Percentiles rank a stretch among this genome's conserved stretches.
phyloP scores from a whole-genome alignment of 2,113 vertebrate genomes.

The Probosciger aterrimus region DNA sequence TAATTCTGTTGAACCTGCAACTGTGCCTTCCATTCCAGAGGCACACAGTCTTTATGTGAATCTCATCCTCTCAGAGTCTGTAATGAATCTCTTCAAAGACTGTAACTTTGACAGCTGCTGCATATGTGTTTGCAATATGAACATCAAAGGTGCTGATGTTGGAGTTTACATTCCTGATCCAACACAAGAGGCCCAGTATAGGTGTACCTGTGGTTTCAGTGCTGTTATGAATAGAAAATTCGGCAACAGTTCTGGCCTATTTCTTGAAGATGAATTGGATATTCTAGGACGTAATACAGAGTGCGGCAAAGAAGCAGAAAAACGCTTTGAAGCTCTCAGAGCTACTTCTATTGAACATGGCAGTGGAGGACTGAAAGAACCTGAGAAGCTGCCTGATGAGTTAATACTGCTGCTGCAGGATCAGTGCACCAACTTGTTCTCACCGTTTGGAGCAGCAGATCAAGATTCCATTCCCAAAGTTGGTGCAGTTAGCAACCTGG shows the following conservation, averaged over 20 bases:
- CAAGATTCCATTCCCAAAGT: constrained; percentile 76
- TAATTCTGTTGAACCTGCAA: constrained; percentile 95
- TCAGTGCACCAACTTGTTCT: constrained; percentile 96
- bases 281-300: constrained; percentile 93
- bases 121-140: constrained; percentile 98
- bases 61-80: constrained; percentile 96
- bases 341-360: constrained; percentile 79
- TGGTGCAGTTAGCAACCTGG: constrained; percentile 71
- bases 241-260: constrained; percentile 93
- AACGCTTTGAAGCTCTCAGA: constrained; percentile 90
- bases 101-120: constrained; percentile 99
- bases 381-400: constrained; percentile 88
- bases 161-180: constrained; percentile 96
- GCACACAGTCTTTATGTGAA: constrained; percentile 98
- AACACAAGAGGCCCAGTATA: constrained; percentile 85
- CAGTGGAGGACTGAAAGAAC: constrained; percentile 78
- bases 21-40: constrained; percentile 93
- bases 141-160: constrained; percentile 96
- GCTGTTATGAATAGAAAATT: constrained; percentile 96
- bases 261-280: constrained; percentile 97
- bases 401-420: constrained; percentile 93
- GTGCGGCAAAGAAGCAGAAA: constrained; percentile 90
- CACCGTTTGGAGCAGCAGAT: constrained; percentile 86
- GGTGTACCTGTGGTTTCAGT: constrained; percentile 95
- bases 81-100: constrained; percentile 98